Conservation (phyloP, 2,113 vertebrate genomes). For the Chionodraco myersi region DNA sequence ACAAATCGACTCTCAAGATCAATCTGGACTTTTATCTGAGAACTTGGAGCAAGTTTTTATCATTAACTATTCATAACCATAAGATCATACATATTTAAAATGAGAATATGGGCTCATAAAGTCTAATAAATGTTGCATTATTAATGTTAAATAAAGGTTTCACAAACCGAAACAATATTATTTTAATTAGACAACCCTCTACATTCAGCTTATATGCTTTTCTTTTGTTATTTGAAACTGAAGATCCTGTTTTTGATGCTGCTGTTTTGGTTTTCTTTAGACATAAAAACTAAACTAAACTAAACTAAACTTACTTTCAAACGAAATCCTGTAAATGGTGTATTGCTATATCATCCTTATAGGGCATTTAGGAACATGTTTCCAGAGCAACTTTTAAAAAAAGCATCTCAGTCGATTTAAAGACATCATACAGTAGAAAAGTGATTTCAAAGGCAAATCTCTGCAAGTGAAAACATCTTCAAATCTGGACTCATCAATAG, state of each 20-base stretch:
- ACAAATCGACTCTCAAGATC: conserved; percentile 8
- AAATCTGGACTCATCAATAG: neutral
- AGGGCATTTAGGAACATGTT: neutral
- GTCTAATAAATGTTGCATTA: neutral
- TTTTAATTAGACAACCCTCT: neutral
- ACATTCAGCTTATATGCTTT: neutral
- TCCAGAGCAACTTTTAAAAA: too few species aligned
- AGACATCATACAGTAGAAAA: neutral
- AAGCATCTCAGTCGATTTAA: too few species aligned
- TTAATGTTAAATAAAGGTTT: neutral
- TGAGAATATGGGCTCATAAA: neutral
- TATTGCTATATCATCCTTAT: neutral
- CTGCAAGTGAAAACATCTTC: neutral
- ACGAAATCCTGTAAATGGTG: neutral
- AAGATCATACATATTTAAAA: neutral
- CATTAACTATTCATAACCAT: neutral
- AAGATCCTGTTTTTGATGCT: neutral
- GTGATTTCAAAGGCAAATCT: neutral
- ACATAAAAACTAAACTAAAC: neutral
- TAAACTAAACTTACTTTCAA: too few species aligned
- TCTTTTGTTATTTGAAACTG: neutral
- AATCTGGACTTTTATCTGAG: neutral
- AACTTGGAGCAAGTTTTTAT: neutral
- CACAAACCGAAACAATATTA: neutral
- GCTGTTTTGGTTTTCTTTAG: neutral